Percentiles rank a stretch among this genome's conserved stretches.
Evolutionary conservation across 2,113 vertebrate species (phyloP).

Genomic region (Brachyhypopomus gauderio): DNA sequence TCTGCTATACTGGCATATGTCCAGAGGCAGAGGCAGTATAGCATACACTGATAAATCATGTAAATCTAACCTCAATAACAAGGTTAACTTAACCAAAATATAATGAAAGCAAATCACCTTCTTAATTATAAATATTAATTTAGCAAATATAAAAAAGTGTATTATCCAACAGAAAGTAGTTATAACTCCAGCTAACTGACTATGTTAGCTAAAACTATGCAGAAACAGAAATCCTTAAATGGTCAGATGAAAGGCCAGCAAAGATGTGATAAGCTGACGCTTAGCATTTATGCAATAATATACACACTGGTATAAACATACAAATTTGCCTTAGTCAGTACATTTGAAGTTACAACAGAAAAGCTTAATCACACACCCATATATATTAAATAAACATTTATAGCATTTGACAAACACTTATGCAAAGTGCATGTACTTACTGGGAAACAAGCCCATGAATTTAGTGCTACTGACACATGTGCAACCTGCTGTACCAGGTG

Average conservation of each 20-base stretch:
- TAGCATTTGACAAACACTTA: too few species aligned
- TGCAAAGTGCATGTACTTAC: too few species aligned
- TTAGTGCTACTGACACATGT: neutral
- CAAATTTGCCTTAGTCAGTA: neutral
- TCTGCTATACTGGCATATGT: too few species aligned
- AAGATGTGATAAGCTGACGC: slow-evolving; percentile 8
- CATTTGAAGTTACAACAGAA: slow-evolving; percentile 28
- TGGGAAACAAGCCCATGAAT: too few species aligned
- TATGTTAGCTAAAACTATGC: neutral
- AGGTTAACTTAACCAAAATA: neutral
- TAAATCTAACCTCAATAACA: slow-evolving; percentile 1
- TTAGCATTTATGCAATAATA: neutral
- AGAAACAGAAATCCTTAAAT: slow-evolving; percentile 2
- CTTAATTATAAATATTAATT: slow-evolving; percentile 34
- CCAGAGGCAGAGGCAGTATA: too few species aligned
- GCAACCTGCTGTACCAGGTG: neutral
- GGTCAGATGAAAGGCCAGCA: neutral
- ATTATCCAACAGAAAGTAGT: slow-evolving; percentile 23
- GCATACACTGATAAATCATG: neutral
- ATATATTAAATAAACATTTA: slow-evolving; percentile 38
- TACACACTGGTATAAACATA: slow-evolving; percentile 30
- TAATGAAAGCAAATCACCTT: neutral
- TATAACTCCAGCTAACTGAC: neutral
- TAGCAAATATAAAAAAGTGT: neutral
- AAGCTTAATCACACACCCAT: slow-evolving; percentile 22